Percentiles rank a stretch among this genome's conserved stretches.
phyloP scores from a whole-genome alignment of 2,888 invertebrate genomes.

The Acanthosoma haemorrhoidale region DNA sequence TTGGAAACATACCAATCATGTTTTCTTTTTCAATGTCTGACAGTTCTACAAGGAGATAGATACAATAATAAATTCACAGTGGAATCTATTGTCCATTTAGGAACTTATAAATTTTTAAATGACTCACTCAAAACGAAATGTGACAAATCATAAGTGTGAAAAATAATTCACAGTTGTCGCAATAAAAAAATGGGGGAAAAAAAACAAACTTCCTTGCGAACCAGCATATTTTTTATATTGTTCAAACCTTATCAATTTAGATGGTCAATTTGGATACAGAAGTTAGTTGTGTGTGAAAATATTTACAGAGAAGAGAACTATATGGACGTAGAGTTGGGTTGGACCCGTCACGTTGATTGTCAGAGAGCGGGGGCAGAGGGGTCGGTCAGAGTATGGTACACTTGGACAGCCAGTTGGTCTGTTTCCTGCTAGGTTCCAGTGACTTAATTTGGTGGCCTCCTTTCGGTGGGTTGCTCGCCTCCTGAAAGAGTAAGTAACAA shows the following conservation, averaged over 20 bases:
- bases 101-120: conserved; percentile 9
- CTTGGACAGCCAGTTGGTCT: conserved; percentile 78
- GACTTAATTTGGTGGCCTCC: conserved; percentile 74
- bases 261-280: conserved; percentile 23
- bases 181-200: not conserved
- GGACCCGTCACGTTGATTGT: conserved; percentile 21
- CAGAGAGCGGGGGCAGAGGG: not conserved
- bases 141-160: not conserved
- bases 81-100: conserved; percentile 23
- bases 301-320: conserved; percentile 10
- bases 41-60: not conserved
- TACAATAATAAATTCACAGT: conserved; percentile 10
- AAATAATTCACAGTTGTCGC: not conserved
- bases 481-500: conserved; percentile 53
- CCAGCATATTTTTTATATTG: conserved; percentile 3
- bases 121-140: not conserved
- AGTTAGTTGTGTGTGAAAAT: conserved; percentile 11
- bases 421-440: conserved; percentile 68
- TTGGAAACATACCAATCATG: not conserved
- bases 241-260: not conserved
- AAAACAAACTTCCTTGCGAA: not conserved
- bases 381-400: conserved; percentile 81
- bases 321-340: conserved; percentile 9
- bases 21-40: not conserved
- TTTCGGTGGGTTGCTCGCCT: conserved; percentile 84